Evolutionary conservation across 2,113 vertebrate species (phyloP).

Genomic region (Hipposideros armiger): DNA sequence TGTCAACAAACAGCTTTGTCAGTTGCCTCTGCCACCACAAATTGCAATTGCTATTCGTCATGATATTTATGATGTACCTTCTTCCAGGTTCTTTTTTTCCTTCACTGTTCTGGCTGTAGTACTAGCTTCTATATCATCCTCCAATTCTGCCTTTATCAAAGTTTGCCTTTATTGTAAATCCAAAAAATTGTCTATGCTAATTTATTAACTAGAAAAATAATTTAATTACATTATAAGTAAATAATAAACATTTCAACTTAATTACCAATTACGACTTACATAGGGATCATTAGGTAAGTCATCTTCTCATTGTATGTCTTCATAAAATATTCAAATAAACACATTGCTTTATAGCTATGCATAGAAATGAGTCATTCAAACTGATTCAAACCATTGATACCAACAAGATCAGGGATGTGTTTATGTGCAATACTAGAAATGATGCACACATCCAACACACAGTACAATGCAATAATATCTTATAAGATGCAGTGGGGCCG

Average conservation of each 20-base stretch:
- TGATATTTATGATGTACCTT: background rate
- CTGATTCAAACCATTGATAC: background rate
- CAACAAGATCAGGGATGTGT: background rate
- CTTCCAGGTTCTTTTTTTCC: background rate
- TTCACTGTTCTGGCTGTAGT: background rate
- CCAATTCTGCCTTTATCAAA: background rate
- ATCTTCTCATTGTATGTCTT: slow-evolving; percentile 8
- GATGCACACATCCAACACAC: background rate
- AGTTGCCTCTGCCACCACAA: background rate
- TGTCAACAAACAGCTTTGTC: background rate
- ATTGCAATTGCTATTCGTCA: background rate
- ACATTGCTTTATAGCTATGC: background rate
- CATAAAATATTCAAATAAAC: slow-evolving; percentile 40
- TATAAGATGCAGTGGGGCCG: no score
- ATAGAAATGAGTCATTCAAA: background rate
- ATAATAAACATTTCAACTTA: background rate
- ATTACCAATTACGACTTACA: background rate
- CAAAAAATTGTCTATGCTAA: background rate
- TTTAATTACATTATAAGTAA: background rate
- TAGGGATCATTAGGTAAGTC: background rate
- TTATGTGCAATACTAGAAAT: background rate
- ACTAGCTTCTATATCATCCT: background rate
- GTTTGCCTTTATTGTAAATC: background rate
- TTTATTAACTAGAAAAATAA: slow-evolving; percentile 22
- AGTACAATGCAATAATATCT: background rate